Percentiles rank a stretch among this genome's conserved stretches.
Evolutionary conservation across 2,113 vertebrate species (phyloP).

Genomic region (Tachysurus vachellii): DNA sequence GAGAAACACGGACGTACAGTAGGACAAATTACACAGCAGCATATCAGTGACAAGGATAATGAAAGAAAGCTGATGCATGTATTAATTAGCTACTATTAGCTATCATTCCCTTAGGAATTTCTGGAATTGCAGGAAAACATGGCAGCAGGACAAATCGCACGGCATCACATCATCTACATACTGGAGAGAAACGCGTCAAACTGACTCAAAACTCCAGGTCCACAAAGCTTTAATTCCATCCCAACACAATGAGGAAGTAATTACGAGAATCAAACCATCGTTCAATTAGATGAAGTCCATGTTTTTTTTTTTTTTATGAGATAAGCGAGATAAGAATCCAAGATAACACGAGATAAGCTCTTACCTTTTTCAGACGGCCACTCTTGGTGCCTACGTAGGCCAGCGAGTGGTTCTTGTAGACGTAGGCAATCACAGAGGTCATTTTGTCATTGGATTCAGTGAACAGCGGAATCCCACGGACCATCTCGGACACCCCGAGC

Average conservation of each 20-base stretch:
- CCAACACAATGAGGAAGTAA: not conserved
- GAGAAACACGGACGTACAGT: not conserved
- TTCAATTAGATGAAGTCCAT: too few species aligned
- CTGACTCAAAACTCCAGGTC: not conserved
- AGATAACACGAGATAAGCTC: slow-evolving; percentile 49
- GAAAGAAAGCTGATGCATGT: too few species aligned
- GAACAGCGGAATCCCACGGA: slow-evolving; percentile 88
- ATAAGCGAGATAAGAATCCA: not conserved
- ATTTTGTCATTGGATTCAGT: slow-evolving; percentile 90
- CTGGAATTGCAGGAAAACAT: too few species aligned
- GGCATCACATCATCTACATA: too few species aligned
- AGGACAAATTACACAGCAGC: not conserved
- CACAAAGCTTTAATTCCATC: not conserved
- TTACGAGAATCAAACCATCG: too few species aligned
- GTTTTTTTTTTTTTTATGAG: not conserved
- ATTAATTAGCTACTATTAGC: too few species aligned
- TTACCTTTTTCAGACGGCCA: slow-evolving; percentile 96
- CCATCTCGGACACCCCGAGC: slow-evolving; percentile 94
- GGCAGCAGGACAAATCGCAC: too few species aligned
- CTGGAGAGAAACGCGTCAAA: not conserved
- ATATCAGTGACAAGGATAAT: too few species aligned
- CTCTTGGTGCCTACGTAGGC: slow-evolving; percentile 96
- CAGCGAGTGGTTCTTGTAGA: slow-evolving; percentile 98
- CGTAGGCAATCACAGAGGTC: slow-evolving; percentile 93
- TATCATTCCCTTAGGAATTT: too few species aligned